Percentiles rank a stretch among this genome's conserved stretches.
Conservation (phyloP, 2,888 invertebrate species). For the Volucella inanis region DNA sequence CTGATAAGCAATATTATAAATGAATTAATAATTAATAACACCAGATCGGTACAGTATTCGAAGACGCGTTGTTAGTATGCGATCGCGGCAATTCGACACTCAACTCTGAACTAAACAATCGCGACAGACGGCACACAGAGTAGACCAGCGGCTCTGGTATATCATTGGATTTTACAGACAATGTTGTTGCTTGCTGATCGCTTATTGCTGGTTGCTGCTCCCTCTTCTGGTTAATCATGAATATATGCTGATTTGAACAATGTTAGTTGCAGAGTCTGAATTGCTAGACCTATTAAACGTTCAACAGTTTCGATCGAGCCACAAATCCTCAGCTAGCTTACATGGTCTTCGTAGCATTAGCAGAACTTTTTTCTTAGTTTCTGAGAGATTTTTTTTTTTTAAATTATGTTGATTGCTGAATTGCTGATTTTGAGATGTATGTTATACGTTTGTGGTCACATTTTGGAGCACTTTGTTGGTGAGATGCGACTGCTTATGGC, state of each 20-base stretch:
- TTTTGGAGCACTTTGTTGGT: conserved; percentile 16
- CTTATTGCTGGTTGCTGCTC: conserved; percentile 18
- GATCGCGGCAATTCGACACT: conserved; percentile 67
- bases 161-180: conserved; percentile 30
- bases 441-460: conserved; percentile 30
- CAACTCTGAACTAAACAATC: conserved; percentile 54
- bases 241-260: conserved; percentile 21
- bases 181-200: not conserved
- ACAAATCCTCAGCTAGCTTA: conserved; percentile 36
- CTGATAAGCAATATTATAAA: not conserved
- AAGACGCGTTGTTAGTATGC: conserved; percentile 33
- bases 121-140: conserved; percentile 50
- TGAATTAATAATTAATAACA: conserved; percentile 21
- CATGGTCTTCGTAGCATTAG: conserved; percentile 27
- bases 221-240: conserved; percentile 39
- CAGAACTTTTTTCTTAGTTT: conserved; percentile 12
- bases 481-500: conserved; percentile 3
- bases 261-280: conserved; percentile 37
- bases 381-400: not conserved
- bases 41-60: not conserved
- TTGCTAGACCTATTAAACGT: conserved; percentile 24
- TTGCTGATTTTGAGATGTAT: conserved; percentile 17
- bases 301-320: conserved; percentile 31
- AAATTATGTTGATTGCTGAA: conserved; percentile 24
- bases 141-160: conserved; percentile 39